Evolutionary conservation across 1,140 invertebrate genomes (phyloP).

Genomic region (Caerostris darwini): DNA sequence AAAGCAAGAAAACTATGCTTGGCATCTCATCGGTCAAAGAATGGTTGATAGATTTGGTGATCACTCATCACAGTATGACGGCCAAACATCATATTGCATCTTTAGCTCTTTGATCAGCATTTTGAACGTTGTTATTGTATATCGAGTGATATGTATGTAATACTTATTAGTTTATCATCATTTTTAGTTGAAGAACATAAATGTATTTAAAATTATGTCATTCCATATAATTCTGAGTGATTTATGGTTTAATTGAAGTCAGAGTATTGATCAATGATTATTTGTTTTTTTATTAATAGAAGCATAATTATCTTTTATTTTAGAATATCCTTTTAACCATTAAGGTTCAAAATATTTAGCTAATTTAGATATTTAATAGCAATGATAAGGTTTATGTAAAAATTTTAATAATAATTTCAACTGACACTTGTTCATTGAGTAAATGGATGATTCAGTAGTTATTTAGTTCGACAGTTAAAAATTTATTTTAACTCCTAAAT

Average conservation of each 20-base stretch:
- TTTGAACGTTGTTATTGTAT: not conserved
- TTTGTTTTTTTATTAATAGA: too few species aligned
- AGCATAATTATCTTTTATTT: too few species aligned
- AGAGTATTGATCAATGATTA: not conserved
- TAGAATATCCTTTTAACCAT: too few species aligned
- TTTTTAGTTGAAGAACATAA: not conserved
- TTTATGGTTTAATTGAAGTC: not conserved
- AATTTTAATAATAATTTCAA: too few species aligned
- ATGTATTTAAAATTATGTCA: not conserved
- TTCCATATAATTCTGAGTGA: not conserved
- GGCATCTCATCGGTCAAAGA: constrained; percentile 48
- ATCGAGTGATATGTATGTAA: not conserved
- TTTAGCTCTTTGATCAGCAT: not conserved
- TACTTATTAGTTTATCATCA: constrained; percentile 4
- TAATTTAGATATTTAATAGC: too few species aligned
- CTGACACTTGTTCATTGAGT: too few species aligned
- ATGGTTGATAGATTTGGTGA: constrained; percentile 52
- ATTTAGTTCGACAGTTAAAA: too few species aligned
- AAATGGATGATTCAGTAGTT: too few species aligned
- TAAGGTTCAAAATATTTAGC: too few species aligned
- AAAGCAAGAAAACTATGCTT: not conserved
- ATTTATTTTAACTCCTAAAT: too few species aligned
- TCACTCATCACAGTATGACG: constrained; percentile 45
- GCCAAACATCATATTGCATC: not conserved
- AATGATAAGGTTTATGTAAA: too few species aligned